Percentiles rank a stretch among this genome's conserved stretches.
These are phyloP conservation scores for Pangasianodon hypophthalmus DNA, from an alignment of 2,113 vertebrate genomes.

Conservation along the genomic window DNA sequence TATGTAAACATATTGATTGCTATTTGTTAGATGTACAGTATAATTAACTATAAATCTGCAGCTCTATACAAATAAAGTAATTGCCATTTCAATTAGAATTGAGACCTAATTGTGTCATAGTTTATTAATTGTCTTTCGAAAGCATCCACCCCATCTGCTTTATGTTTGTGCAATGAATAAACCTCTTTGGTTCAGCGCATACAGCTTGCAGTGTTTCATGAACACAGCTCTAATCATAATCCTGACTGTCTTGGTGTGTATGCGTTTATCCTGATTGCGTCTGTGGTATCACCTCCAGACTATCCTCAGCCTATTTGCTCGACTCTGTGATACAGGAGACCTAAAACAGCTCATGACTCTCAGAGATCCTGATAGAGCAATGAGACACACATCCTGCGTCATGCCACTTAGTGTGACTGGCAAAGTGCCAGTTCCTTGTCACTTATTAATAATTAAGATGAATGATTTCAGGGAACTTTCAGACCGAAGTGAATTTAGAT, in stretches of 20 bases:
- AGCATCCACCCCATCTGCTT: neutral
- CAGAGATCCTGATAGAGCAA: constrained; percentile 63
- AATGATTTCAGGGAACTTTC: neutral
- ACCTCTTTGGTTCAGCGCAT: neutral
- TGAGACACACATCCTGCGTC: neutral
- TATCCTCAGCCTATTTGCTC: constrained; percentile 42
- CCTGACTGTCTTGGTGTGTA: constrained; percentile 12
- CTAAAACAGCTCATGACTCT: constrained; percentile 62
- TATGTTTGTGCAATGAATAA: neutral
- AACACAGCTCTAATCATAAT: constrained; percentile 43
- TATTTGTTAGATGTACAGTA: neutral
- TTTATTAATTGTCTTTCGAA: neutral
- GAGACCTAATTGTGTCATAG: neutral
- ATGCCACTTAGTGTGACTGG: constrained; percentile 1
- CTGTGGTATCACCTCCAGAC: constrained; percentile 69
- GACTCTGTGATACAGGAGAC: constrained; percentile 37
- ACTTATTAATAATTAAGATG: neutral
- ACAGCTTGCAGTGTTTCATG: neutral
- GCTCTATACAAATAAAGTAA: neutral
- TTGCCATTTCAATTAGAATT: neutral
- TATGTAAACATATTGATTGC: neutral
- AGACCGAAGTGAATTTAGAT: neutral
- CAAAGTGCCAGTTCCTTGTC: constrained; percentile 11
- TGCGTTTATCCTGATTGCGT: constrained; percentile 38
- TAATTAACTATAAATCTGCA: neutral